Evolutionary conservation across 2,797 vertebrate species (phyloP).

Genomic region (Leptodactylus fallax): DNA sequence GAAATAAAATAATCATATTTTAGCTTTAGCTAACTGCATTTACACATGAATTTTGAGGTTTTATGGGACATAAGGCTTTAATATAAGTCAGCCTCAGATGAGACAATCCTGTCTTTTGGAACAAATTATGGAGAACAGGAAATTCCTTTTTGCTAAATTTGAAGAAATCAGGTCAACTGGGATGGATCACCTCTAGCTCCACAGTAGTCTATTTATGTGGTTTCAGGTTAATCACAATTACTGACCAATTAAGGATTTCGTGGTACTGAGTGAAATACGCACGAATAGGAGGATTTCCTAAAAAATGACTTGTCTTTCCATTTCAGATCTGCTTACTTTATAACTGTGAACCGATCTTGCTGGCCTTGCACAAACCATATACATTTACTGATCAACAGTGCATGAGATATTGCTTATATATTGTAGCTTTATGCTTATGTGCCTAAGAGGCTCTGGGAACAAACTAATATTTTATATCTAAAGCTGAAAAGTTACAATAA

Average conservation of each 20-base stretch:
- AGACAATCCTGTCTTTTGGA: background rate
- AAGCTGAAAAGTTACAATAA: too few species aligned
- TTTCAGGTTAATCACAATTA: background rate
- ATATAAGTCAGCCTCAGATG: background rate
- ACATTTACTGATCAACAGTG: too few species aligned
- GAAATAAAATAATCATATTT: too few species aligned
- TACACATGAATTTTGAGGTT: background rate
- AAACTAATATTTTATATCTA: too few species aligned
- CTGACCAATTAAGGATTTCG: background rate
- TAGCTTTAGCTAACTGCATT: background rate
- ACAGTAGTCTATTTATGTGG: background rate
- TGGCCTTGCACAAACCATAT: too few species aligned
- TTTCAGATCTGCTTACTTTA: too few species aligned
- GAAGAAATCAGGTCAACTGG: background rate
- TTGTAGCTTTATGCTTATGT: too few species aligned
- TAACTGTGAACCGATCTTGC: too few species aligned
- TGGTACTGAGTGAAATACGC: background rate
- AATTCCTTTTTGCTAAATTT: background rate
- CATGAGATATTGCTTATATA: too few species aligned
- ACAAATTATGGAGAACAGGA: background rate
- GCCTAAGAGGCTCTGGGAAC: too few species aligned
- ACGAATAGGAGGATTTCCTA: background rate
- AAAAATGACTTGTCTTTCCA: background rate
- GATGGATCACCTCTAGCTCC: background rate
- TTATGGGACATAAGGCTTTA: background rate